Conservation (phyloP, 2,797 vertebrate species). For the Botia kubotai region DNA sequence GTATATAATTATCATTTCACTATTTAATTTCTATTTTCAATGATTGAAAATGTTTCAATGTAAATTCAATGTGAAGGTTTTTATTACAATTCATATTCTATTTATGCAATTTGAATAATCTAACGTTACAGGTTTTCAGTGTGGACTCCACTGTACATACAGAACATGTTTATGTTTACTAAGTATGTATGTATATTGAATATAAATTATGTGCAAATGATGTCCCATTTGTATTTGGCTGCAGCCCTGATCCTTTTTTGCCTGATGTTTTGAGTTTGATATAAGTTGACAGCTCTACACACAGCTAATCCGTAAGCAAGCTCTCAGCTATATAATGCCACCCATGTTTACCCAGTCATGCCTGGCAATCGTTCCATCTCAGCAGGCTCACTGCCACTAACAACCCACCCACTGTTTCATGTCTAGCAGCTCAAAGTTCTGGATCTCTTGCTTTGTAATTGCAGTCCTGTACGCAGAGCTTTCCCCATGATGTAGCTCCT, state of each 20-base stretch:
- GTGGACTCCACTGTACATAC: not conserved
- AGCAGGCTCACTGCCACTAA: conserved; percentile 19
- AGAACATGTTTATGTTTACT: not conserved
- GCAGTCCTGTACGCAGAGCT: conserved; percentile 9
- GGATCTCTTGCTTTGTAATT: not conserved
- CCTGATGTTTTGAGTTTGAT: not conserved
- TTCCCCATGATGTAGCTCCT: conserved; percentile 20
- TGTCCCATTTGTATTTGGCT: not conserved
- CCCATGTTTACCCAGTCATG: conserved; percentile 35
- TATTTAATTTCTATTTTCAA: too few species aligned
- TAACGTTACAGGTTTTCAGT: too few species aligned
- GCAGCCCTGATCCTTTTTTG: not conserved
- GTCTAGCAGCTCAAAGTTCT: not conserved
- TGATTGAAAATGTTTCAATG: too few species aligned
- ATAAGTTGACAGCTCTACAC: conserved; percentile 30
- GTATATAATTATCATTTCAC: too few species aligned
- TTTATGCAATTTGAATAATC: too few species aligned
- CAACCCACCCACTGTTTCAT: conserved; percentile 36
- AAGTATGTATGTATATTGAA: not conserved
- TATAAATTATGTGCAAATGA: not conserved
- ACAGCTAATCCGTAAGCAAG: conserved; percentile 26
- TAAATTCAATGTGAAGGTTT: too few species aligned
- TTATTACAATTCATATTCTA: too few species aligned
- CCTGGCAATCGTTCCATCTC: conserved; percentile 35
- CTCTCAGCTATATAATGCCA: conserved; percentile 26